Evolutionary conservation across 64 coral and sea anemone genomes (phyloP).

Genomic region (Exaiptasia diaphana): DNA sequence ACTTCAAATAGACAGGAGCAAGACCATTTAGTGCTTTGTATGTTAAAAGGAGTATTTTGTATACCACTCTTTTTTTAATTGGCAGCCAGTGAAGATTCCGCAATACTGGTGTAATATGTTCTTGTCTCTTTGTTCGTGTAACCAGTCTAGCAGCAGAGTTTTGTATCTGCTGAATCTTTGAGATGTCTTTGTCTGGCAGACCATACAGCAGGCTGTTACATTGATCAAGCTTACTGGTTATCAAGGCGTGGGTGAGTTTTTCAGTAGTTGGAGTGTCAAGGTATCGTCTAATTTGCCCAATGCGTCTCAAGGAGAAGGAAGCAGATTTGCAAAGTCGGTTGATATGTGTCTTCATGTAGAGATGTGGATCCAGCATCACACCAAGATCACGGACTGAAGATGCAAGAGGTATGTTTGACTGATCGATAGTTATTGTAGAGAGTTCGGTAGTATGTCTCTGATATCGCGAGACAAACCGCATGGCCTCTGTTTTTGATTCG

Average conservation of each 20-base stretch:
- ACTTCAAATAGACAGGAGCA: constrained; percentile 22
- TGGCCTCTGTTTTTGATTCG: background rate
- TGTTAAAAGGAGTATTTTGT: too few species aligned
- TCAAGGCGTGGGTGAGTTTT: constrained; percentile 13
- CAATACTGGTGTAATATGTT: too few species aligned
- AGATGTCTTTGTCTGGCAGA: background rate
- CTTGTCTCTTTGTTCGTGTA: too few species aligned
- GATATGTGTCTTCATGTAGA: background rate
- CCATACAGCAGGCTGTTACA: constrained; percentile 14
- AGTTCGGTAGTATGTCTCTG: background rate
- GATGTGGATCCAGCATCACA: background rate
- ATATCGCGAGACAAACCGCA: background rate
- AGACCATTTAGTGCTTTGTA: too few species aligned
- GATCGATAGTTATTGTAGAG: background rate
- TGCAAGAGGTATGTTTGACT: background rate
- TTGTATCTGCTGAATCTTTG: background rate
- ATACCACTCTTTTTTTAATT: too few species aligned
- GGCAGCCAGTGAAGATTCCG: too few species aligned
- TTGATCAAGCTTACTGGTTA: constrained; percentile 3
- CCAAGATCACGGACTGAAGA: constrained; percentile 18
- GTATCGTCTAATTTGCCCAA: constrained; percentile 25
- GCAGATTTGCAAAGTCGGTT: constrained; percentile 16
- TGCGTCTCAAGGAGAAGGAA: constrained; percentile 5
- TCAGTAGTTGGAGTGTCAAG: background rate
- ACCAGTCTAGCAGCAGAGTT: background rate